These are phyloP conservation scores for Crambe crambe DNA, from an alignment of 37 sponge, comb jelly and placozoan species.

Conservation along the genomic window DNA sequence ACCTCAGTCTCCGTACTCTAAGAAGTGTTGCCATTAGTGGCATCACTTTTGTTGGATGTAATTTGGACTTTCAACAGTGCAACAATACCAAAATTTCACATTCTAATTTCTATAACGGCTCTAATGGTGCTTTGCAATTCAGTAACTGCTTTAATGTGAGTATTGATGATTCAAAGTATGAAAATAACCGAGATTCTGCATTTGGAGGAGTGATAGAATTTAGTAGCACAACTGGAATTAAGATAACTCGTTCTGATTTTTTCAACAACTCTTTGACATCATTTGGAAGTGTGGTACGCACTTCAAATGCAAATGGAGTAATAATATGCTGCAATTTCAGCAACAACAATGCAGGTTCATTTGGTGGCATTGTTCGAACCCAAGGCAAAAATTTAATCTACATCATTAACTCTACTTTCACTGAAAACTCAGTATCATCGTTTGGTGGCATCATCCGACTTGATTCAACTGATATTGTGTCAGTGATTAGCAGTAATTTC, in stretches of 20 bases:
- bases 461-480: neutral
- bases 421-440: neutral
- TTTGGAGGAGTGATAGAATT: neutral
- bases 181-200: neutral
- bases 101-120: neutral
- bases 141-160: neutral
- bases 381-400: neutral
- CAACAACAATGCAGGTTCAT: neutral
- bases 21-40: neutral
- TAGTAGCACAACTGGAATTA: neutral
- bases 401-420: neutral
- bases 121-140: neutral
- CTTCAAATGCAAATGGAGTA: neutral
- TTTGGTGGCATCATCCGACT: neutral
- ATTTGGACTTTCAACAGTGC: neutral
- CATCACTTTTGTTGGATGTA: neutral
- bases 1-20: too few species aligned
- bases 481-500: neutral
- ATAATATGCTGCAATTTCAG: neutral
- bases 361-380: neutral
- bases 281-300: neutral
- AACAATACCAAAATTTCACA: neutral
- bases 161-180: neutral
- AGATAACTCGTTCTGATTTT: neutral
- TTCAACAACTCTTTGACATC: neutral